Conservation (phyloP, 2,113 vertebrate genomes). For the Atherinomorus stipes region DNA sequence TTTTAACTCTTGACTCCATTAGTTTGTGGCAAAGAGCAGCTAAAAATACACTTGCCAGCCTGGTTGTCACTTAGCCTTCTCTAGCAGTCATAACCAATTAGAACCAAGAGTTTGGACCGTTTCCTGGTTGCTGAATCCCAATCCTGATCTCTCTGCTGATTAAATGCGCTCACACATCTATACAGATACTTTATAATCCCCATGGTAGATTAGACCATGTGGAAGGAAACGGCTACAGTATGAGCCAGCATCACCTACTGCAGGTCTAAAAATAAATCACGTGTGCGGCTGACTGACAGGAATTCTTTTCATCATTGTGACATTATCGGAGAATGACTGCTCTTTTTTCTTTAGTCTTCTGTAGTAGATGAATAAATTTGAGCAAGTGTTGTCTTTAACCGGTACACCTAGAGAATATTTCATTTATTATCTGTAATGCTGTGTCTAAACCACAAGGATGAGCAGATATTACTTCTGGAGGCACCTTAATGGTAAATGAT, state of each 20-base stretch:
- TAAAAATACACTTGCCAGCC: slow-evolving; percentile 67
- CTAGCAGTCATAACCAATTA: slow-evolving; percentile 67
- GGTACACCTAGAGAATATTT: no score
- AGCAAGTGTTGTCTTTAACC: slow-evolving; percentile 15
- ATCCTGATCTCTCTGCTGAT: slow-evolving; percentile 51
- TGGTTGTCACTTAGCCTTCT: slow-evolving; percentile 66
- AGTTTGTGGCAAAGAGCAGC: slow-evolving; percentile 56
- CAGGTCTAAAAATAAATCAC: slow-evolving; percentile 42
- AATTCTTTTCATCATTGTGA: slow-evolving; percentile 22
- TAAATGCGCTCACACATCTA: slow-evolving; percentile 16
- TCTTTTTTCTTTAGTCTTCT: slow-evolving; percentile 29
- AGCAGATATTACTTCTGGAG: background rate
- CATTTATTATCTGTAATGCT: background rate
- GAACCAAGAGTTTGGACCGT: slow-evolving; percentile 35
- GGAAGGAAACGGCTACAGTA: slow-evolving; percentile 6
- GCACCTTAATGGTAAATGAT: slow-evolving; percentile 21
- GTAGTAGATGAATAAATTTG: slow-evolving; percentile 24
- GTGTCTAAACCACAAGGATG: background rate
- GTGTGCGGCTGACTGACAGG: slow-evolving; percentile 33
- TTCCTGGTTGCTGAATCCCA: slow-evolving; percentile 63
- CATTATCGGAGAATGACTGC: slow-evolving; percentile 7
- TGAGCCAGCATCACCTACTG: slow-evolving; percentile 37
- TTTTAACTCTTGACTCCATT: slow-evolving; percentile 35
- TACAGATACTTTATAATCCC: slow-evolving; percentile 11
- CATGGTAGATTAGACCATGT: slow-evolving; percentile 26